Percentiles rank a stretch among this genome's conserved stretches.
Evolutionary conservation across 2,888 invertebrate species (phyloP).

Genomic region (Platerodrilus igneus): DNA sequence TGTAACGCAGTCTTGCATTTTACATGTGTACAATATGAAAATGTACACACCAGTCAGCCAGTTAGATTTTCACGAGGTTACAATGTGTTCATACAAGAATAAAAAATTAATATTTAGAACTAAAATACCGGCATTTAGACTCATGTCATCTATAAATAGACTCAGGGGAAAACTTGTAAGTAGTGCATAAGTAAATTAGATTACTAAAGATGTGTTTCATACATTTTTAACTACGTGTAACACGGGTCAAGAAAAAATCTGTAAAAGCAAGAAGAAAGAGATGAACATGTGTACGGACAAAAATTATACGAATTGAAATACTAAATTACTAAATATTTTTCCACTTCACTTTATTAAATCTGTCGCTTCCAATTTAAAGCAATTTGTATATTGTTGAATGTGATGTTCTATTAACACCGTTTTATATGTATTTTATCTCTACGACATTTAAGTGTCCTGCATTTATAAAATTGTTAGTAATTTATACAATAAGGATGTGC

Average conservation of each 20-base stretch:
- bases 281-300: constrained; percentile 15
- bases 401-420: constrained; percentile 26
- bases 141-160: too few species aligned
- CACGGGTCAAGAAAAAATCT: background rate
- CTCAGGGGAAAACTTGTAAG: too few species aligned
- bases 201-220: constrained; percentile 7
- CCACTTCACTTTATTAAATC: constrained; percentile 38
- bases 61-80: too few species aligned
- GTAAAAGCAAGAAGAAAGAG: constrained; percentile 17
- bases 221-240: constrained; percentile 4
- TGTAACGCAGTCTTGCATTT: too few species aligned
- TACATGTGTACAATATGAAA: too few species aligned
- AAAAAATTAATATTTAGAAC: too few species aligned
- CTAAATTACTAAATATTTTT: constrained; percentile 30
- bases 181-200: constrained; percentile 17
- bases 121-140: too few species aligned
- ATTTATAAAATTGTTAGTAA: constrained; percentile 16
- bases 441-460: constrained; percentile 17
- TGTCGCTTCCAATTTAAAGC: constrained; percentile 44
- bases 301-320: constrained; percentile 23
- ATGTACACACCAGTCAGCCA: too few species aligned
- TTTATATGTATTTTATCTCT: constrained; percentile 20
- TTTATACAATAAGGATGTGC: constrained; percentile 21
- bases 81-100: too few species aligned
- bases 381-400: constrained; percentile 37